phyloP scores from a whole-genome alignment of 2,888 invertebrate genomes.

The Campopleginae sp. region DNA sequence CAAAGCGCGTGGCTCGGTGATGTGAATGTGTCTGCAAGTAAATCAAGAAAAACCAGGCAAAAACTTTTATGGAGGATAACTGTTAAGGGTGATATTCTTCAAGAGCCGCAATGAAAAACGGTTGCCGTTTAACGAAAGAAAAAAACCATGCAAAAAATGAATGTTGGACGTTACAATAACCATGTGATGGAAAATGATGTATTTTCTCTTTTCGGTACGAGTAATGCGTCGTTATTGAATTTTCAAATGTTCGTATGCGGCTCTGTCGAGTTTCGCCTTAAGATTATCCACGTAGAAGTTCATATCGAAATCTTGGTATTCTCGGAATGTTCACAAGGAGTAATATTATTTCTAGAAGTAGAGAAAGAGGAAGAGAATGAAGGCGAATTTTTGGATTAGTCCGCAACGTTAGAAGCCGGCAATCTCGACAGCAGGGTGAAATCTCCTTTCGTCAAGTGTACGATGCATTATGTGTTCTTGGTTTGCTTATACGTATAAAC shows the following conservation, averaged over 20 bases:
- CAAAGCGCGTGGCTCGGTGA: conserved; percentile 10
- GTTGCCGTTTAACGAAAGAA: background rate
- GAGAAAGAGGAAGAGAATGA: background rate
- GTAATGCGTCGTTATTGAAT: background rate
- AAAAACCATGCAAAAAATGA: background rate
- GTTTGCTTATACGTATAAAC: conserved; percentile 3
- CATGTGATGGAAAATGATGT: background rate
- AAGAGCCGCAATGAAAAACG: background rate
- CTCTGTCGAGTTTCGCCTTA: background rate
- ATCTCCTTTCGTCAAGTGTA: conserved; percentile 16
- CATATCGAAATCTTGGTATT: background rate
- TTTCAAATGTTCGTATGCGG: background rate
- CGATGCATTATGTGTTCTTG: conserved; percentile 25
- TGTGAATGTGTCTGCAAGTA: background rate
- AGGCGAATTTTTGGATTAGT: conserved; percentile 29
- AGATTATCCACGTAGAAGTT: background rate
- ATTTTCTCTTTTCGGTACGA: background rate
- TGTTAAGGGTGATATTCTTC: background rate
- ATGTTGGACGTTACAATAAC: background rate
- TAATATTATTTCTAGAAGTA: conserved; percentile 8
- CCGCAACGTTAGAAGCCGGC: background rate
- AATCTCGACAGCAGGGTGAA: conserved; percentile 29
- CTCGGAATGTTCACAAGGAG: background rate
- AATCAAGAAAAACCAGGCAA: conserved; percentile 1
- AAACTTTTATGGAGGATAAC: background rate